Evolutionary conservation across 1,140 invertebrate species (phyloP), one percentile per base, ranked within the genome.

Genomic region (Platyscapa corneri): DNA sequence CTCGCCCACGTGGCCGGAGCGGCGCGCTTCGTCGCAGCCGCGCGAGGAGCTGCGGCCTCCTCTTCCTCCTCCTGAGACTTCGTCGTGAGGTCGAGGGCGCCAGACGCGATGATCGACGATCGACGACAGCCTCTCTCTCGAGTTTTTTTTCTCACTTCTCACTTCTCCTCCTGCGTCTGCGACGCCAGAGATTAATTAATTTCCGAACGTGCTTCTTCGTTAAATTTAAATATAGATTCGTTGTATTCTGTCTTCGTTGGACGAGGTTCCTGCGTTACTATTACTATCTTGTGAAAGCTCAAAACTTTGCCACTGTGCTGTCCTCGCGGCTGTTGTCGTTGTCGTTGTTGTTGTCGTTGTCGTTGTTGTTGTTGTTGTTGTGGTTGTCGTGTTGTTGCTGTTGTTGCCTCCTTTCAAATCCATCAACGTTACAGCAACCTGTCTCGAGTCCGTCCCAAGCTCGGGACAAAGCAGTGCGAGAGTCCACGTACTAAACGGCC

Each of bases 391-490:
- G n/a, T n/a, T n/a, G n/a, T n/a, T n/a, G n/a, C n/a, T n/a, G n/a
- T n/a, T n/a, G n/a, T 82, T 18, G 14, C 23, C n/a, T 72, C 42
- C 20, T 3, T 34, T 53, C 49, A 46, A 79, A 16, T 83, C 64
- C 76, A 89, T 90, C 90, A 92, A 92, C 90, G 91, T 92, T 92
- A 92, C 91, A 90, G 92, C 92, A 92, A n/a, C n/a, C n/a, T n/a
- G n/a, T n/a, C n/a, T 92, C 90, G 90, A 92, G 92, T 91, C 92
- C 87, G 92, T 92, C 91, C 91, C 46, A 75, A 46, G 87, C 85
- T 84, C 78, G 90, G 90, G 91, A 93, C 92, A 92, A 93, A 92
- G 92, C 91, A 60, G 27, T 10, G 23, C 10, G 27, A 60, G 56
- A 23, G 27, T 60, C 20, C 56, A 60, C 2, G 56, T 60, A 60